Conservation (phyloP, 64 coral and sea anemone species). For the Catalaphyllia jardinei region DNA sequence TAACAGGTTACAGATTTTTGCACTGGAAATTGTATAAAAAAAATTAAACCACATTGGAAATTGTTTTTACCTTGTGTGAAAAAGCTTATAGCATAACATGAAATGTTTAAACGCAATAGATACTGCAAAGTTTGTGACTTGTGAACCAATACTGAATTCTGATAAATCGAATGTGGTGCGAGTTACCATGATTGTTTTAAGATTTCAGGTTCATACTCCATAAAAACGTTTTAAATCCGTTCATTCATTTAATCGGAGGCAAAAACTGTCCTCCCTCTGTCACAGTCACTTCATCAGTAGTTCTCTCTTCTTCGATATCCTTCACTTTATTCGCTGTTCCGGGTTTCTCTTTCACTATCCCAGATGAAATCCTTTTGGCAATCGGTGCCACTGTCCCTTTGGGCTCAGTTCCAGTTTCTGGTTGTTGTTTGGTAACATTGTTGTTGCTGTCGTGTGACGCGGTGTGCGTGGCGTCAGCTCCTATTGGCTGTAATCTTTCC, state of each 20-base stretch:
- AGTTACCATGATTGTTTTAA: too few relatives aligned
- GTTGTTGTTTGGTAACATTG: neutral
- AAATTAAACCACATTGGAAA: neutral
- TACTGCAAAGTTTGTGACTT: neutral
- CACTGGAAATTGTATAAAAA: neutral
- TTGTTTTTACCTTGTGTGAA: neutral
- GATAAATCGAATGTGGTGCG: slow-evolving; percentile 1
- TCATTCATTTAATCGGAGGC: slow-evolving; percentile 44
- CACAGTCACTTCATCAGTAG: neutral
- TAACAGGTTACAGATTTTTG: too few relatives aligned
- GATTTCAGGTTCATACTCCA: neutral
- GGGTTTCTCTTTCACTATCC: slow-evolving; percentile 3
- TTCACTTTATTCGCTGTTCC: slow-evolving; percentile 23
- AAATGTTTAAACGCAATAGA: neutral
- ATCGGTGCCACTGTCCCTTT: slow-evolving; percentile 6
- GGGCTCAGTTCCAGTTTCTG: neutral
- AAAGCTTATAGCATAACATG: neutral
- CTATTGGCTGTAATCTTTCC: slow-evolving; percentile 73
- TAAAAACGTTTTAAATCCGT: neutral
- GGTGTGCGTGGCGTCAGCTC: slow-evolving; percentile 44
- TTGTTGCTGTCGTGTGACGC: slow-evolving; percentile 46
- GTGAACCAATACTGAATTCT: neutral
- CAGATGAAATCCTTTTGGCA: slow-evolving; percentile 36
- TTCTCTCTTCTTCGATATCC: slow-evolving; percentile 19
- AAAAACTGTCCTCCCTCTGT: slow-evolving; percentile 54